Conservation (phyloP, 2,888 invertebrate species). For the Gastrophysa polygoni region DNA sequence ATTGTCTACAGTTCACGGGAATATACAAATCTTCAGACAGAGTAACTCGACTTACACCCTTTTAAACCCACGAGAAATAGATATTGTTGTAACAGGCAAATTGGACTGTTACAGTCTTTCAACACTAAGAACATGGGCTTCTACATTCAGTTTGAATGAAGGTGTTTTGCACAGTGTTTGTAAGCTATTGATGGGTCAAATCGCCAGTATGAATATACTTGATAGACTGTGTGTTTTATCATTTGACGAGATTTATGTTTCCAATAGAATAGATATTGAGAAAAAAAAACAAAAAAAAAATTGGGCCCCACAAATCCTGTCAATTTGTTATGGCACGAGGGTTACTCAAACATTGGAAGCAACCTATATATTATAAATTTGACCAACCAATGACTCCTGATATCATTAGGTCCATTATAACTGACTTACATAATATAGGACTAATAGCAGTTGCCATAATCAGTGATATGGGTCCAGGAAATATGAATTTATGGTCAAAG, state of each 20-base stretch:
- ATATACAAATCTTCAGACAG: no score
- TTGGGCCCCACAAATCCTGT: conserved; percentile 16
- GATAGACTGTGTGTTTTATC: conserved; percentile 27
- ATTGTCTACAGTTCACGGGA: no score
- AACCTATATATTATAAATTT: not conserved
- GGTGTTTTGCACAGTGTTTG: not conserved
- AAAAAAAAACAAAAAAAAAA: conserved; percentile 24
- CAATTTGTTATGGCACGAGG: conserved; percentile 7
- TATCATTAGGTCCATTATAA: not conserved
- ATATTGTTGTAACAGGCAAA: no score
- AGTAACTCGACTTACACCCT: no score
- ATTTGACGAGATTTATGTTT: conserved; percentile 29
- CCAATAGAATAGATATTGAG: conserved; percentile 27
- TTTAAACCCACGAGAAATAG: no score
- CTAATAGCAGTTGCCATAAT: no score
- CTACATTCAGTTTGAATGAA: not conserved
- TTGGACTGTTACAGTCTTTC: no score
- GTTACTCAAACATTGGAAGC: conserved; percentile 15
- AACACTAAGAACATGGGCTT: conserved; percentile 10
- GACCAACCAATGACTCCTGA: not conserved
- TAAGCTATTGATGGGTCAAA: not conserved
- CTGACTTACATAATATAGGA: conserved; percentile 11
- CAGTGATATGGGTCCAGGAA: no score
- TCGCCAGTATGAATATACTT: not conserved
- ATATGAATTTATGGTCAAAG: no score